A percentile compares a stretch with the other conserved stretches of the same genome.
Conservation (phyloP, 2,797 vertebrate species). For the Liparis tanakae region DNA sequence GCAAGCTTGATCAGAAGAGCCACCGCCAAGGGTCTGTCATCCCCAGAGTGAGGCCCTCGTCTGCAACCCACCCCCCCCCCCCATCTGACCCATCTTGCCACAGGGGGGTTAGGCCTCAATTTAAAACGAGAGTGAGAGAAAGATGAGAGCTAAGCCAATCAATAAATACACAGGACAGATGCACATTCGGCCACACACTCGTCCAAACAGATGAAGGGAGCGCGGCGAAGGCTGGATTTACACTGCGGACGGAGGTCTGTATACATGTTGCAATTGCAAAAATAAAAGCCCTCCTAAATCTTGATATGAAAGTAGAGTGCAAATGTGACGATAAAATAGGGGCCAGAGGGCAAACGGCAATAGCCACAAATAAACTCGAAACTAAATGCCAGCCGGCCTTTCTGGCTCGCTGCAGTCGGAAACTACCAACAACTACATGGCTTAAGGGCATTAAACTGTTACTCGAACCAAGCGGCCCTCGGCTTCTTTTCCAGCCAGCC, state of each 20-base stretch:
- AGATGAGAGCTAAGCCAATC: constrained; percentile 76
- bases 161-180: constrained; percentile 75
- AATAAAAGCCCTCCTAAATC: constrained; percentile 84
- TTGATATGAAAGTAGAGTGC: constrained; percentile 77
- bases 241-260: constrained; percentile 54
- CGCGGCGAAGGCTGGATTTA: constrained; percentile 57
- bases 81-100: constrained; percentile 40
- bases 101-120: constrained; percentile 53
- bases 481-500: background rate
- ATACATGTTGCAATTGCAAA: constrained; percentile 76
- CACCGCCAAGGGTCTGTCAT: constrained; percentile 70
- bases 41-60: constrained; percentile 42
- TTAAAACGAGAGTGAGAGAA: constrained; percentile 76
- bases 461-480: background rate
- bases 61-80: constrained; percentile 43
- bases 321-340: constrained; percentile 79
- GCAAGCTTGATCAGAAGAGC: constrained; percentile 69
- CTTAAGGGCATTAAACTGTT: constrained; percentile 23
- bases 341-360: constrained; percentile 63
- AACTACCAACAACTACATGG: constrained; percentile 72
- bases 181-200: constrained; percentile 55
- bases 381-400: constrained; percentile 73
- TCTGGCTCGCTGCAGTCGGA: constrained; percentile 63
- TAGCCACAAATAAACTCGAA: constrained; percentile 77
- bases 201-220: constrained; percentile 57